Evolutionary conservation across 2,888 invertebrate species (phyloP), one percentile per base, ranked within the genome.

Genomic region (Stratiomys singularior): DNA sequence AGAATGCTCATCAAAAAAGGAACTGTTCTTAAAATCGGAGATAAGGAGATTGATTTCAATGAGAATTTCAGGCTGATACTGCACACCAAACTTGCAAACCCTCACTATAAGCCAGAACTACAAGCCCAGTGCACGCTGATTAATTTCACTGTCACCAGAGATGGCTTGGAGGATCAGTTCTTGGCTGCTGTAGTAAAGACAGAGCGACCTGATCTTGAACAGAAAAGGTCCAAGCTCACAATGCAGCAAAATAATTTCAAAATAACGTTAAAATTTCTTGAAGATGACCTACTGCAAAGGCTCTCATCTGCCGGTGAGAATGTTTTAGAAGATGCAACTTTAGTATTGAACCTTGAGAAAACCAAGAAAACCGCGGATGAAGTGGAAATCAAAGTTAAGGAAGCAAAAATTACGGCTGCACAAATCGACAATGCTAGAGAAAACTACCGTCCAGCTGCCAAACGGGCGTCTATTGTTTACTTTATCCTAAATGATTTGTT

Each of bases 61-160:
- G 91, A 91, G 0, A 90, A 89, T 66, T 98, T 98, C 88, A 91
- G 93, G 11, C 88, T 98, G 3, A 92, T 98, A 80, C 86, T 98
- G 0, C 97, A 98, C 85, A 97, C 97, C 0, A 98, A 98, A 87
- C 87, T 98, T 79, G 96, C 96, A 0, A 98, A 98, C 88, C 97
- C 97, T 0, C 97, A 97, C 88, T 98, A 97, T 85, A 96, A 97
- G 84, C 97, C 97, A 0, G 97, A 98, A 88, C 95, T 97, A 92
- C 97, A 98, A 87, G 97, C 97, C 0, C 97, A 98, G 88, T 94
- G 96, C 7, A 97, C 97, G 0, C 90, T 98, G 18, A 97, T 98
- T 80, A 97, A 98, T 87, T 98, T 98, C 83, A 97, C 97, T 1
- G 97, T 98, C 1, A 98, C 97, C 0, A 91, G 92, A 83, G 96